phyloP scores from a whole-genome alignment of 2,797 vertebrate genomes.

The Antrozous pallidus region DNA sequence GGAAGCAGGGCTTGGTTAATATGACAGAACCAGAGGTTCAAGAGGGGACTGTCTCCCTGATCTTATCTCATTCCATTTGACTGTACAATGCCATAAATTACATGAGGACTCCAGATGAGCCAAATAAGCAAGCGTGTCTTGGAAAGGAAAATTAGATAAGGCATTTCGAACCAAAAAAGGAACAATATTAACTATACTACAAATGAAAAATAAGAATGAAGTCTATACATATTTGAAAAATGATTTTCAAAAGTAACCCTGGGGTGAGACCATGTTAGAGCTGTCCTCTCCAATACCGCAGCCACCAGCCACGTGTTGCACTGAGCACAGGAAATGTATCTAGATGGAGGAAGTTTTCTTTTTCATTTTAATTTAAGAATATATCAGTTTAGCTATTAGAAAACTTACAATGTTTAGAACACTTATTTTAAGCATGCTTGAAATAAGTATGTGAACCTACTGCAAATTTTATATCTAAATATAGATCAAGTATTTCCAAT shows the following conservation, averaged over 20 bases:
- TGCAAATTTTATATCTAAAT: not conserved
- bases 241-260: not conserved
- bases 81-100: not conserved
- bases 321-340: not conserved
- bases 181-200: not conserved
- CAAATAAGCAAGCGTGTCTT: not conserved
- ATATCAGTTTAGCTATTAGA: not conserved
- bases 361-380: not conserved
- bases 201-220: slow-evolving; percentile 36
- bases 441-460: not conserved
- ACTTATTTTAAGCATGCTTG: not conserved
- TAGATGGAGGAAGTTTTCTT: not conserved
- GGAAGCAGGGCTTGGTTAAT: not conserved
- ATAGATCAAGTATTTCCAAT: not conserved
- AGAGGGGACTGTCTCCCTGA: not conserved
- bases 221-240: not conserved
- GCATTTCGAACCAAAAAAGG: not conserved
- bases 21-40: not conserved
- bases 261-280: not conserved
- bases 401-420: not conserved
- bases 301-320: not conserved
- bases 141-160: not conserved
- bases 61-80: not conserved
- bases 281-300: accelerated
- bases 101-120: not conserved